Conservation (phyloP, 2,113 vertebrate genomes). For the Corythornis cristatus region DNA sequence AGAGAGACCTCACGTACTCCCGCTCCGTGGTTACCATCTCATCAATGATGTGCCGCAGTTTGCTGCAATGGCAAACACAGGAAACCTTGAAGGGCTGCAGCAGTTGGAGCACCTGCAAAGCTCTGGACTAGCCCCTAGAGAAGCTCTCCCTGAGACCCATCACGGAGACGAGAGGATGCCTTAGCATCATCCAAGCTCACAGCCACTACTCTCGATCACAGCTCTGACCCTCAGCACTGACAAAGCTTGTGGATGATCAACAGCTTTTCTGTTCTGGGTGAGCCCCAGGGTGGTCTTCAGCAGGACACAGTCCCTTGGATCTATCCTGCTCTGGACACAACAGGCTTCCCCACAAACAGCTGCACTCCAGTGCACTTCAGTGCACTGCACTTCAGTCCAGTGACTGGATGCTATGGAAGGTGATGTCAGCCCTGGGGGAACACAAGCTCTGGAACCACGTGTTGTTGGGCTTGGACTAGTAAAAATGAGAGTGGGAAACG, state of each 20-base stretch:
- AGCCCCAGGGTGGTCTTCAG: background rate
- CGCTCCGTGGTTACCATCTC: conserved; percentile 95
- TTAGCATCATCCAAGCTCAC: background rate
- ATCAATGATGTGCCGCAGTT: conserved; percentile 87
- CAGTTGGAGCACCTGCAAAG: background rate
- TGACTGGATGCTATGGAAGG: background rate
- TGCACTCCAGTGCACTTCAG: too few relatives aligned
- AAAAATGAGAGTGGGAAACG: background rate
- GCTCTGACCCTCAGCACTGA: background rate
- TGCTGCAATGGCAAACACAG: conserved; percentile 64
- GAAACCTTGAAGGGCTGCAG: background rate
- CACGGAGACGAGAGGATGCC: background rate
- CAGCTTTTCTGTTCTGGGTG: background rate
- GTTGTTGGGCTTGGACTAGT: background rate
- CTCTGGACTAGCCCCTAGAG: background rate
- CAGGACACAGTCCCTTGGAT: background rate
- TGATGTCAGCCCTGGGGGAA: background rate
- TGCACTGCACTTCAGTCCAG: background rate
- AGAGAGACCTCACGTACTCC: conserved; percentile 91
- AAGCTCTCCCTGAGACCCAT: fast-evolving
- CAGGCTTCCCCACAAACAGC: background rate
- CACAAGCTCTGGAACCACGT: background rate
- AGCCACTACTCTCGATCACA: background rate
- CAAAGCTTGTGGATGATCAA: fast-evolving
- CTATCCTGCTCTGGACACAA: background rate